A percentile compares a stretch with the other conserved stretches of the same genome.
Evolutionary conservation across 92 coral and sea anemone species (phyloP).

Genomic region (Galaxea fascicularis): DNA sequence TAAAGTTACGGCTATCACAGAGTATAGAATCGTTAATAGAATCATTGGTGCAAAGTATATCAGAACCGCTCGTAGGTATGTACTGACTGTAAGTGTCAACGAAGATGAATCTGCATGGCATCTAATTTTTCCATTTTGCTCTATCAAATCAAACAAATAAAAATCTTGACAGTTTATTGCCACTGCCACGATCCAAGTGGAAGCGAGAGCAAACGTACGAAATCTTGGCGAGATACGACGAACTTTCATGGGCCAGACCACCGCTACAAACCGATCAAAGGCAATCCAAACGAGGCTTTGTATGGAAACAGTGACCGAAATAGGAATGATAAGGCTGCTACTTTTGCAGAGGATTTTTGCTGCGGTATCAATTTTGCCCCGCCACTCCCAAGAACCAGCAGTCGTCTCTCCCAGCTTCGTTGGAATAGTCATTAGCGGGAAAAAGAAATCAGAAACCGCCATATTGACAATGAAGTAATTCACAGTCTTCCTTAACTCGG

Average conservation of each 20-base stretch:
- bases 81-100: not conserved
- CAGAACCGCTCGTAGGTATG: not conserved
- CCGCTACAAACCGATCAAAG: constrained; percentile 23
- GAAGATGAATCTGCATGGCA: not conserved
- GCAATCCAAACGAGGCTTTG: constrained; percentile 16
- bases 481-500: not conserved
- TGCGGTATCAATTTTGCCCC: not conserved
- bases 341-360: not conserved
- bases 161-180: not conserved
- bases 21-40: not conserved
- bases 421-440: not conserved
- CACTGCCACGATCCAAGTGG: not conserved
- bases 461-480: constrained; percentile 18
- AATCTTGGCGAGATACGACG: not conserved
- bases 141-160: not conserved
- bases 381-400: not conserved
- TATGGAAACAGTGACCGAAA: not conserved
- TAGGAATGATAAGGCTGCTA: not conserved
- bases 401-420: not conserved
- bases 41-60: not conserved
- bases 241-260: not conserved
- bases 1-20: not conserved
- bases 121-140: not conserved
- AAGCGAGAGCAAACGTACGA: constrained; percentile 4
- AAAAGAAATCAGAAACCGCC: constrained; percentile 16